Evolutionary conservation across 23 tunicate species (phyloP).

Genomic region (Halocynthia roretzi): DNA sequence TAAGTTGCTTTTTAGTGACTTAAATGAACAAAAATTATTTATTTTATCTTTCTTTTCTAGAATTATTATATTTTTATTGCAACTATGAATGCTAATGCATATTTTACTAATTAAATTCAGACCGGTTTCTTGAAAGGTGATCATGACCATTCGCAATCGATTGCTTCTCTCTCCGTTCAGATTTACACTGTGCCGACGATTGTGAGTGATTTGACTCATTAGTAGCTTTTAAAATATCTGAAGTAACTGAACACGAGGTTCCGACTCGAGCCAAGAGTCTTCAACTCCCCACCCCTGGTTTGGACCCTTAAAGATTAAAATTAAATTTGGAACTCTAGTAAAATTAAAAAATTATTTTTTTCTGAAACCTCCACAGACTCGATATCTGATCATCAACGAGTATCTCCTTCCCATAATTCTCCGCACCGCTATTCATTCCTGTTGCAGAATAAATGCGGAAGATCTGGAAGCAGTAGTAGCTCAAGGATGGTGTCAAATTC

Average conservation of each 20-base stretch:
- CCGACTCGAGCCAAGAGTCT: no score
- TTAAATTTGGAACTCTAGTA: no score
- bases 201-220: slow-evolving; percentile 12
- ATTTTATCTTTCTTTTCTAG: neutral
- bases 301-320: no score
- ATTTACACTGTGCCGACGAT: slow-evolving; percentile 87
- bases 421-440: neutral
- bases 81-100: neutral
- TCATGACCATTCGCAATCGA: slow-evolving; percentile 69
- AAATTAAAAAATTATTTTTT: no score
- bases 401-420: slow-evolving; percentile 19
- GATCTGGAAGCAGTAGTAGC: neutral
- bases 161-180: slow-evolving; percentile 82
- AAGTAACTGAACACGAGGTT: no score
- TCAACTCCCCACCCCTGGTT: no score
- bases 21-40: neutral
- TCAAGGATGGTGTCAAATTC: neutral
- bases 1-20: no score
- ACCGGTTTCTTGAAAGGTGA: slow-evolving; percentile 58
- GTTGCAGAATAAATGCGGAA: neutral
- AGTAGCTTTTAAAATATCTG: neutral
- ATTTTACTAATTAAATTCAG: neutral
- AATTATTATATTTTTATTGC: neutral
- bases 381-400: slow-evolving; percentile 45
- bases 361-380: slow-evolving; percentile 1